Conservation (phyloP, 1,140 invertebrate species). For the Aphelenchoides fujianensis region DNA sequence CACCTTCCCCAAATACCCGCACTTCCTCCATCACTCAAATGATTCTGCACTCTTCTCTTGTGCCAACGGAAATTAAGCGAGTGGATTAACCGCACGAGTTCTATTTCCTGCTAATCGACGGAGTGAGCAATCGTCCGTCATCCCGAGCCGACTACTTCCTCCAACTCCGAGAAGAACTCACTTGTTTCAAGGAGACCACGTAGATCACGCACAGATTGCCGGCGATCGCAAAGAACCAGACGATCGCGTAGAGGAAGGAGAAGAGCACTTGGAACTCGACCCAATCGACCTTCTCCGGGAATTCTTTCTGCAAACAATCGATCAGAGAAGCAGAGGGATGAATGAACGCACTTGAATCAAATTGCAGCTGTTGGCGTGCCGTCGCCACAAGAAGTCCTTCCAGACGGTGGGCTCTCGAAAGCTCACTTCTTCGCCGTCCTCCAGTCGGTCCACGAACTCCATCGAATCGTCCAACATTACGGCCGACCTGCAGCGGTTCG, state of each 20-base stretch:
- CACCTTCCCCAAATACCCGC: too few relatives aligned
- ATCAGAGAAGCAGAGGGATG: conserved; percentile 15
- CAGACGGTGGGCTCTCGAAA: conserved; percentile 25
- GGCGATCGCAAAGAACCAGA: conserved; percentile 55
- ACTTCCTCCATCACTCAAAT: too few relatives aligned
- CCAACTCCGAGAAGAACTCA: too few relatives aligned
- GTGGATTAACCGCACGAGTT: too few relatives aligned
- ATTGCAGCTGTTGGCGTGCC: conserved; percentile 36
- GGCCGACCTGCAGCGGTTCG: too few relatives aligned
- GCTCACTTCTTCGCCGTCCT: neutral
- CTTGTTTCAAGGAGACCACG: conserved; percentile 60
- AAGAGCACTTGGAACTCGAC: conserved; percentile 51
- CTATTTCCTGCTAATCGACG: too few relatives aligned
- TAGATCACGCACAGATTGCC: conserved; percentile 59
- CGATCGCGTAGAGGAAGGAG: conserved; percentile 53
- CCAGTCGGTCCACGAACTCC: neutral
- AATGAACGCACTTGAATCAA: conserved; percentile 34
- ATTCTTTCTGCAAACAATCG: conserved; percentile 32
- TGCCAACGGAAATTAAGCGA: too few relatives aligned
- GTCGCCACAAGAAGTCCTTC: conserved; percentile 45
- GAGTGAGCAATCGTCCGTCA: too few relatives aligned
- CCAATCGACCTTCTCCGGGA: conserved; percentile 52
- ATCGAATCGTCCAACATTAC: conserved; percentile 2
- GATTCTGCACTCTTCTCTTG: too few relatives aligned
- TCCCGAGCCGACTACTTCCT: too few relatives aligned